Base-by-base conservation (phyloP, 2,888 invertebrate species). In the Epirrhoe alternata region DNA sequence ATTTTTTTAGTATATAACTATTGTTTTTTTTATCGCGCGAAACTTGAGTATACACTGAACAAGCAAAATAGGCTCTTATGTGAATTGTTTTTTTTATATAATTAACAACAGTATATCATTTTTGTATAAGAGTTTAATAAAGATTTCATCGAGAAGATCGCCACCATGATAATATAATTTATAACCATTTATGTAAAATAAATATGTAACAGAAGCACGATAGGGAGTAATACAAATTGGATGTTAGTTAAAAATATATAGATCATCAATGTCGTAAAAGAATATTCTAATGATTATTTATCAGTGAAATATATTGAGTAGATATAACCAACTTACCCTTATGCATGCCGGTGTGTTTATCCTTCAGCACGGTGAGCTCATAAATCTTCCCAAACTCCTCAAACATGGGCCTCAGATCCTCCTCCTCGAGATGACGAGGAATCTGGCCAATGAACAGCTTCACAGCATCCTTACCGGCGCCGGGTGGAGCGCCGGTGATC, bases 381-480 rank as follows among this genome's bases (percentile, higher is more conserved):
- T 97, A 98, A 85, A 98, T 98, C 88, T 97, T 97, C 63, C 98
- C 98, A 81, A 97, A 98, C 88, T 97, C 96, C 88, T 98, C 98
- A 87, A 98, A 98, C 95, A 98, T 96, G 42, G 98, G 98, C 59
- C 97, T 94, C 33, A 98, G 94, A 81, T 98, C 97, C 64, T 96
- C 96, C 84, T 98, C 98, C 83, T 97, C 97, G 66, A 98, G 90
- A 85, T 97, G 97, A 64, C 98, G 93, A 24, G 98, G 98, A 76
- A 98, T 98, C 90, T 98, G 98, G 16, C 98, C 98, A 62, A 98
- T 97, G 89, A 98, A 98, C 66, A 98, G 94, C 89, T 98, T 98
- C 73, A 98, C 95, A 61, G 95, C 95, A 72, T 94, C 94, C 71
- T 93, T 93, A 51, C 93, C 87, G 65, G 94, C 87, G 61, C 90